Base-by-base conservation (phyloP, 2,113 vertebrate species). In the Pogona vitticeps region DNA sequence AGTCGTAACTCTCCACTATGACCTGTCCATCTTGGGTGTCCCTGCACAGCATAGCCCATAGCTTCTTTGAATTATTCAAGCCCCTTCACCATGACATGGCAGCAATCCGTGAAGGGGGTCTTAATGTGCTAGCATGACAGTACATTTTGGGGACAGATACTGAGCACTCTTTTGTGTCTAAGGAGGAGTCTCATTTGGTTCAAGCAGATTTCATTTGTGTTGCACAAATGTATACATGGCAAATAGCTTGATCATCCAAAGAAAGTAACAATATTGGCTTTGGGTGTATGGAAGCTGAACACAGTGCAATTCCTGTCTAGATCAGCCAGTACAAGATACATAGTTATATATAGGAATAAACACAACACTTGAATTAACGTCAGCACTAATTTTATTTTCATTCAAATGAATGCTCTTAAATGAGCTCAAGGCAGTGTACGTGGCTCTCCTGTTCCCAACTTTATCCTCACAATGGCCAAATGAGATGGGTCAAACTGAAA, bases 171-270 rank as follows among this genome's bases (percentile, higher is more conserved):
- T n/a, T 76, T 1, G 0, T 3, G 59, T 85, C 10, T 40, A 80
- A 81, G 33, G 20, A 90, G 61, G 31, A 82, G 2, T 31, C 78
- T 80, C 81, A 72, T 4, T 23, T 68, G 63, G 15, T 3, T 70
- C 46, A 1, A 1, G 0, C 0, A 59, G 80, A 67, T 0, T 1
- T 71, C 20, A 33, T 76, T 26, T 33, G 18, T 14, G n/a, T 40
- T 86, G 76, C 59, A 15, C 28, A 10, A 2, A 61, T 21, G 40
- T 1, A 31, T 18, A 80, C 9, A 63, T 10, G 1, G 42, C 52
- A 52, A 56, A 79, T 1, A 88, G 23, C 8, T 58, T 8, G 2
- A 0, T 10, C 56, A 36, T 31, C 31, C n/a, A 70, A 86, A 18
- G 0, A 1, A 72, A 77, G 84, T 4, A 79, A 12, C 36, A 1